phyloP scores from a whole-genome alignment of 30 jellyfish, hydroid and myxozoan species.

The Pseudorhiza aurosa region DNA sequence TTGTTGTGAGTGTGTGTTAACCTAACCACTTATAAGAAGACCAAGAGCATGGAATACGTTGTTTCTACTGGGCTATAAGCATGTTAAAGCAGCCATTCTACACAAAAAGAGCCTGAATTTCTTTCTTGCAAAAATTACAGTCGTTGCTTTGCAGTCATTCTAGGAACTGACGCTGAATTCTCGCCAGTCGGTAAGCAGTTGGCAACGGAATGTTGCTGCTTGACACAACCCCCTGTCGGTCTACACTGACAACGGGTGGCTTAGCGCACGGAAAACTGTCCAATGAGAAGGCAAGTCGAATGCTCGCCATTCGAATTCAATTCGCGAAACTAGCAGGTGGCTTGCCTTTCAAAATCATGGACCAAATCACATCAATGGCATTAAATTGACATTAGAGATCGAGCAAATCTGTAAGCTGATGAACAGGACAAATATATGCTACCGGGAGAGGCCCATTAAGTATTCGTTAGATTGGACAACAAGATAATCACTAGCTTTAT shows the following conservation, averaged over 20 bases:
- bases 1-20: too few relatives aligned
- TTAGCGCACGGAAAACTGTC: constrained; percentile 46
- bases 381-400: not conserved
- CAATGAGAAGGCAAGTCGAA: constrained; percentile 39
- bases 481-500: not conserved
- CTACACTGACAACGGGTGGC: constrained; percentile 73
- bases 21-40: too few relatives aligned
- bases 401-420: not conserved
- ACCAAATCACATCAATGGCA: constrained; percentile 43
- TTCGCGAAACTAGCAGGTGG: constrained; percentile 69
- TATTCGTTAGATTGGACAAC: not conserved
- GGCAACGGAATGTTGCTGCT: constrained; percentile 33
- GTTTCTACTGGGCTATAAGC: too few relatives aligned
- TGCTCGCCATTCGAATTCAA: constrained; percentile 27
- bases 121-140: too few relatives aligned
- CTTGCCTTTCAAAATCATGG: constrained; percentile 42
- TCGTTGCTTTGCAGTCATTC: too few relatives aligned
- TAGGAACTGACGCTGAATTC: too few relatives aligned
- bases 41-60: too few relatives aligned
- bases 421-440: not conserved
- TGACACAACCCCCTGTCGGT: constrained; percentile 35
- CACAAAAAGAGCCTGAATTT: too few relatives aligned
- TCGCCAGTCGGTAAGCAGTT: too few relatives aligned
- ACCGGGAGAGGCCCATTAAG: constrained; percentile 26
- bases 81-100: too few relatives aligned